Evolutionary conservation across 2,113 vertebrate species (phyloP).

Genomic region (Semicossyphus pulcher): DNA sequence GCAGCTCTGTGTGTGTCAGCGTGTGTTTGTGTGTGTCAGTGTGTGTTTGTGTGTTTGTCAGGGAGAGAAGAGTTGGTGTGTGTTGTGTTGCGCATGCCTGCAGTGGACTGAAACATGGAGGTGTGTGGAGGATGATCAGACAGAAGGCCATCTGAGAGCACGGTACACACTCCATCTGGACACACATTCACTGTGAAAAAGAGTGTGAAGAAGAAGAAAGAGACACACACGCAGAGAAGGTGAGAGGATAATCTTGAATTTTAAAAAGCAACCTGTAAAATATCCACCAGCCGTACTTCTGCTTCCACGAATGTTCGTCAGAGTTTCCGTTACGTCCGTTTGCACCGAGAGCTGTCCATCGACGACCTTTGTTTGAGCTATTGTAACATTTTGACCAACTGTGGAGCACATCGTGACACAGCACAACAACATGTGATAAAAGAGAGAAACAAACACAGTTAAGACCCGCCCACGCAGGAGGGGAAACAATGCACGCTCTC

Average conservation of each 20-base stretch:
- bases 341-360: background rate
- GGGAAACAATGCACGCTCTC: background rate
- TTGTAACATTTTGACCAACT: background rate
- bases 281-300: background rate
- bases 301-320: too few species aligned
- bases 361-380: background rate
- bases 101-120: constrained; percentile 61
- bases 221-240: constrained; percentile 20
- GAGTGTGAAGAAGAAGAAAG: constrained; percentile 67
- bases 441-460: background rate
- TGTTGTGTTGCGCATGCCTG: constrained; percentile 33
- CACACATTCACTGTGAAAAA: constrained; percentile 67
- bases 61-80: constrained; percentile 7
- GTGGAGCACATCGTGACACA: too few species aligned
- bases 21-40: background rate
- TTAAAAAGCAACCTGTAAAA: constrained; percentile 53
- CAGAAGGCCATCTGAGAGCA: constrained; percentile 73
- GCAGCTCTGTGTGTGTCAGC: background rate
- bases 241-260: constrained; percentile 55
- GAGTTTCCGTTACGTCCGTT: too few species aligned
- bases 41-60: background rate
- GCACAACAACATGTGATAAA: too few species aligned
- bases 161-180: constrained; percentile 78
- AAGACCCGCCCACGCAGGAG: background rate
- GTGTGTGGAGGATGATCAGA: constrained; percentile 65